Conservation (phyloP, 37 sponge, comb jelly and placozoan species). For the Cliona cf. orientalis region DNA sequence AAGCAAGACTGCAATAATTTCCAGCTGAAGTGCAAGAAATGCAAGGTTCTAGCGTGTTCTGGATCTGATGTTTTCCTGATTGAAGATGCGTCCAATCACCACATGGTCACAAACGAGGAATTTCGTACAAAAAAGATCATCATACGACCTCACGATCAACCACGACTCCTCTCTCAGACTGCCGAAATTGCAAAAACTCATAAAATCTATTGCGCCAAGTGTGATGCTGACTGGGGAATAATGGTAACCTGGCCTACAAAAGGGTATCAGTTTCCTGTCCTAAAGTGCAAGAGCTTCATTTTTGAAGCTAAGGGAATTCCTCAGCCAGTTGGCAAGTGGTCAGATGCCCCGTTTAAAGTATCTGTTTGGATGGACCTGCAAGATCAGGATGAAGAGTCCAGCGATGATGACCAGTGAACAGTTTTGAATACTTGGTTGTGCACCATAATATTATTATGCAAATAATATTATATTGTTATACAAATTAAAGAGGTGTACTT, state of each 20-base stretch:
- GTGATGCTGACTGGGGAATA: slow-evolving; percentile 69
- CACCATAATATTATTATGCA: neutral
- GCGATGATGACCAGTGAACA: neutral
- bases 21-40: slow-evolving; percentile 43
- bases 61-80: slow-evolving; percentile 41
- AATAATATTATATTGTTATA: neutral
- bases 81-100: neutral
- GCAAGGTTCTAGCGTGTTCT: slow-evolving; percentile 51
- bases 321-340: slow-evolving; percentile 11
- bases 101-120: slow-evolving; percentile 1
- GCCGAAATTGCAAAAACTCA: neutral
- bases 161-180: neutral
- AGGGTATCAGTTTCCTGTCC: slow-evolving; percentile 44
- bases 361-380: slow-evolving; percentile 46
- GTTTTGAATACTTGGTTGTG: neutral
- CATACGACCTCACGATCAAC: neutral
- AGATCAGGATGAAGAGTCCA: slow-evolving; percentile 54
- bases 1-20: slow-evolving; percentile 2
- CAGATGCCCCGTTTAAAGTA: slow-evolving; percentile 17
- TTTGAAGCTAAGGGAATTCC: slow-evolving; percentile 22
- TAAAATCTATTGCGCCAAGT: slow-evolving; percentile 56
- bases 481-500: neutral
- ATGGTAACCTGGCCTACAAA: slow-evolving; percentile 13
- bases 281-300: slow-evolving; percentile 64
- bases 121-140: slow-evolving; percentile 11